Evolutionary conservation across 2,113 vertebrate genomes (phyloP), one percentile per base, ranked within the genome.

Genomic region (Xyliphius kryptos): DNA sequence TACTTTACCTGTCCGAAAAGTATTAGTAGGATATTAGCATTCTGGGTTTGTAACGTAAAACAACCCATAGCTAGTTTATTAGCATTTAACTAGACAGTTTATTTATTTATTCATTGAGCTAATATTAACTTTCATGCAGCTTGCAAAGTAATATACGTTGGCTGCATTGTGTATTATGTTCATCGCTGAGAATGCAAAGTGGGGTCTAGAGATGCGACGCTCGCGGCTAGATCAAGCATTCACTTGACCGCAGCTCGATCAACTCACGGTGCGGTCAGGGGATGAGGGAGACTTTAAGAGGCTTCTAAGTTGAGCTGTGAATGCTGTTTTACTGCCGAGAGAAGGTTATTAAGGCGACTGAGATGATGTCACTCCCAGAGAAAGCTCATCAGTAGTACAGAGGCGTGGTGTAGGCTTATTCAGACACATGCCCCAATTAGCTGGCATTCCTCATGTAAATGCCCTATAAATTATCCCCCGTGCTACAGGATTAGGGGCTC

Each of bases 361-460:
- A 14, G 80, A 80, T 48, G 76, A 74, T 70, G 68, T 68, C 72
- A 74, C 68, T 51, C 36, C 61, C 19, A 46, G 21, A 76, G 67
- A 71, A 69, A 69, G 85, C 88, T 91, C 84, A 88, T 92, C 89
- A 90, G 91, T 83, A 86, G 90, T 88, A 87, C 83, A 83, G 86
- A 82, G 83, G 87, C 86, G 85, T 87, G 81, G 85, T 87, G 70
- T 69, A 79, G 90, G 91, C 92, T 96, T 95, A 95, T 77, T 64
- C 88, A 92, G 90, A 98, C 93, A 94, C 94, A 94, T 94, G 93
- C 92, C 92, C 92, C 94, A 95, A 97, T 97, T 97, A 97, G 91
- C 91, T 83, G 86, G 88, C 91, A 86, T 91, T 93, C 93, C 92
- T 94, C 94, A 94, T 96, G 93, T 97, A 97, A 97, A 97, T 95